Conservation (phyloP, 2,888 invertebrate species). For the Pegoplata infirma region DNA sequence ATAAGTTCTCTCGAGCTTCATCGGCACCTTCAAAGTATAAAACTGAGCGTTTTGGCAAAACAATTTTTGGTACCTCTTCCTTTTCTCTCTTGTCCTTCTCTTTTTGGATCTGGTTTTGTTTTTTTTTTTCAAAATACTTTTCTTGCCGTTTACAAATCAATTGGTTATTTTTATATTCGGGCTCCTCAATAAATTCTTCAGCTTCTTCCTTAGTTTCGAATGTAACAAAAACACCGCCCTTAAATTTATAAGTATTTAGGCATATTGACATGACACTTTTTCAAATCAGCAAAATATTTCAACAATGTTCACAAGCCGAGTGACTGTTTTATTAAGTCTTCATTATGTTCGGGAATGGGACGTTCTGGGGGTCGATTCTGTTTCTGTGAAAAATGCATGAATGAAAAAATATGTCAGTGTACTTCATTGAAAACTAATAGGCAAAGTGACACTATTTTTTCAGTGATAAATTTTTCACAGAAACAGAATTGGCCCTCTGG, state of each 20-base stretch:
- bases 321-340: slow-evolving; percentile 87
- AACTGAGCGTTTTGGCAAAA: slow-evolving; percentile 86
- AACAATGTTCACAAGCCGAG: slow-evolving; percentile 91
- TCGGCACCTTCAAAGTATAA: slow-evolving; percentile 83
- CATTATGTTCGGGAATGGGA: slow-evolving; percentile 88
- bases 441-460: too few relatives aligned
- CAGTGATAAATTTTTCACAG: too few relatives aligned
- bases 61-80: slow-evolving; percentile 71
- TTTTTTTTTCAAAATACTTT: slow-evolving; percentile 83
- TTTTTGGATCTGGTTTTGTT: slow-evolving; percentile 81
- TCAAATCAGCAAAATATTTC: slow-evolving; percentile 84
- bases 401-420: too few relatives aligned
- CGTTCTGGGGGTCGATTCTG: too few relatives aligned
- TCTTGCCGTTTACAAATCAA: slow-evolving; percentile 85
- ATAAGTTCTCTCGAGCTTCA: slow-evolving; percentile 85
- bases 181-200: slow-evolving; percentile 85
- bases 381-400: too few relatives aligned
- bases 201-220: slow-evolving; percentile 90
- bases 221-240: slow-evolving; percentile 95
- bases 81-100: slow-evolving; percentile 76
- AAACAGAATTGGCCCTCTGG: too few relatives aligned
- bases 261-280: slow-evolving; percentile 84
- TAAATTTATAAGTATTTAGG: slow-evolving; percentile 84
- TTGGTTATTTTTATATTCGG: slow-evolving; percentile 84
- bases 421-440: too few relatives aligned